Base-by-base conservation (phyloP, 1,140 invertebrate species). In the Megalopta genalis region DNA sequence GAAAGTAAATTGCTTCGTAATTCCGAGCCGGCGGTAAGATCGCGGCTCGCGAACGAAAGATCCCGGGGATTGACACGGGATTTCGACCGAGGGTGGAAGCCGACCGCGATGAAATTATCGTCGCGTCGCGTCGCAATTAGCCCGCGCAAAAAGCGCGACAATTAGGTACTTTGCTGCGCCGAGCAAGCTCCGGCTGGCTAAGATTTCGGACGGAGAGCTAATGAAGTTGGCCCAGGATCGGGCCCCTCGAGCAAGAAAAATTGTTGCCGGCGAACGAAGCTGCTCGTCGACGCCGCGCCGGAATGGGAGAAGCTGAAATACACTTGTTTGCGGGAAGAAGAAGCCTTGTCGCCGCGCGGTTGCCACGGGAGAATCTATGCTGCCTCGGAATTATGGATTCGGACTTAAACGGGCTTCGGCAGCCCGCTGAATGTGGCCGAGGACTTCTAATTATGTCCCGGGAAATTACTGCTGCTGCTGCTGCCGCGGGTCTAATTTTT, bases 101-200 rank as follows among this genome's bases (percentile, higher is more conserved):
- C 37, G 7, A 18, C 39, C 46, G 54, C 6, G 49, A 73, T 84
- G 81, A 80, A 84, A 85, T 85, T 84, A 85, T 77, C n/a, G n/a
- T n/a, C n/a, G n/a, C 68, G 69, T 59, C 82, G 69, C 52, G 52
- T 84, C 32, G 82, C 78, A 73, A 85, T 85, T 84, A 84, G 68
- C 68, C 69, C 9, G 62, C 66, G 27, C 7, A 25, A 49, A 23
- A 73, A 37, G 59, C 68, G 46, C 32, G 49, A 8, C 42, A 37
- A 71, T 77, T 66, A 16, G 16, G 21, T 32, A 12, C 12, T 52
- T 64, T 25, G 12, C 68, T 12, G 6, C 18, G 32, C 76, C 39
- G 21, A n/a, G 10, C 7, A 65, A 39, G 27, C 21, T 77, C 49
- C 46, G 23, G 49, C 37, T 42, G 67, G 59, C 18, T 66, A 79